phyloP scores from a whole-genome alignment of 2,888 invertebrate species.

The Stenolophus ochropezus region DNA sequence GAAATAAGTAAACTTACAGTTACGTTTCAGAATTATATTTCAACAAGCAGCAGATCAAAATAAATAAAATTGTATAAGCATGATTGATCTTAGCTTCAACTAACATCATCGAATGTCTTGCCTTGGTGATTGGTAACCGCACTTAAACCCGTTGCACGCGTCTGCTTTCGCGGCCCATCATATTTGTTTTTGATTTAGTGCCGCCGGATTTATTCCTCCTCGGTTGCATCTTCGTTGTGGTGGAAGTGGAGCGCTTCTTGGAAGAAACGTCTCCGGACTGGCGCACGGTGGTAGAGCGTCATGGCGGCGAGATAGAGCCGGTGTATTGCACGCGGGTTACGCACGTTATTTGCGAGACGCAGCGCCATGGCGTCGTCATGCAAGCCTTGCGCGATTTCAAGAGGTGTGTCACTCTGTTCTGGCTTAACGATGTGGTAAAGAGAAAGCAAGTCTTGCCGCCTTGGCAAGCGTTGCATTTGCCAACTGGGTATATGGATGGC shows the following conservation, averaged over 20 bases:
- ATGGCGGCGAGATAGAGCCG: slow-evolving; percentile 85
- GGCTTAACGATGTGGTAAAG: slow-evolving; percentile 93
- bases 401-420: slow-evolving; percentile 87
- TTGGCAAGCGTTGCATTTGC: slow-evolving; percentile 95
- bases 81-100: not conserved
- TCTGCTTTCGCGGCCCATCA: not conserved
- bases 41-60: not conserved
- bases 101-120: not conserved
- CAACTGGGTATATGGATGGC: slow-evolving; percentile 78
- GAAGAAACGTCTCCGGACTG: slow-evolving; percentile 70
- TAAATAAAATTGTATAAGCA: not conserved
- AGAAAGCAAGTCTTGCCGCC: slow-evolving; percentile 93
- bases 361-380: slow-evolving; percentile 92
- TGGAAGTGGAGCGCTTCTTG: slow-evolving; percentile 70
- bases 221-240: slow-evolving; percentile 91
- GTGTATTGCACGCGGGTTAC: slow-evolving; percentile 91
- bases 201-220: slow-evolving; percentile 92
- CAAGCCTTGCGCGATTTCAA: slow-evolving; percentile 84
- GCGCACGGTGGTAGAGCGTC: slow-evolving; percentile 71
- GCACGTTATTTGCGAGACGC: slow-evolving; percentile 93
- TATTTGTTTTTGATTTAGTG: slow-evolving; percentile 69
- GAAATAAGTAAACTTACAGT: not conserved
- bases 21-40: not conserved
- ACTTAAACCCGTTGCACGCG: not conserved
- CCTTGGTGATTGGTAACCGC: not conserved